Base-by-base conservation (phyloP, 1,140 invertebrate genomes). In the Pseudomyrmex flavicornis region DNA sequence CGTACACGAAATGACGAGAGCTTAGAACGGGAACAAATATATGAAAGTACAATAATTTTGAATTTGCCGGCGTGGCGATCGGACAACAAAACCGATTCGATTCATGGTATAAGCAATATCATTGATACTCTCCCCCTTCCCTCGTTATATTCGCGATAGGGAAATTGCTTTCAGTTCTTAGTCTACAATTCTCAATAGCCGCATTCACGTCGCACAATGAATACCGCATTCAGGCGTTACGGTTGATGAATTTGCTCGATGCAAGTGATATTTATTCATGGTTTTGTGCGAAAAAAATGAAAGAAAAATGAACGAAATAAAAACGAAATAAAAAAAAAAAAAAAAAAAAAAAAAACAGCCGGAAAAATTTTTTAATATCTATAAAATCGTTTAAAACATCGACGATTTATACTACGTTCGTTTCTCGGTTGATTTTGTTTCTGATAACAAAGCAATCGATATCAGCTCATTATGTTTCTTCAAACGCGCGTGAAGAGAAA, bases 181-280 rank as follows among this genome's bases (percentile, higher is more conserved):
- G 8, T 68, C 26, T 54, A 54, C 48, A 69, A 77, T 77, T 77
- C 56, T 68, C 75, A 56, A 77, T 77, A 56, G 26, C 63, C 48
- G 50, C 65, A 77, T 68, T 77, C 35, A 77, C 12, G n/a, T 12
- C 15, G 22, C 26, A 66, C 61, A 77, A 77, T 68, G 13, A 12
- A n/a, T 63, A 56, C 50, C 56, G 65, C 62, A 66, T 68, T 77
- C 62, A 54, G 17, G 54, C 35, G 56, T 54, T n/a, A 20, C 17
- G 26, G 22, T 20, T n/a, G 48, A 48, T 44, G 26, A 77, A 15
- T 35, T 54, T 65, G 61, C 56, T 68, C 75, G n/a, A 54, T 46
- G 65, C 17, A 20, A 77, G 44, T 46, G 17, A 69, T 77, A 52
- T 44, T 77, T 77, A 69, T 46, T 35, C 35, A 46, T 15, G 63